These are phyloP conservation scores for Peromyscus polionotus DNA, from an alignment of 2,113 vertebrate species.

Conservation along the genomic window DNA sequence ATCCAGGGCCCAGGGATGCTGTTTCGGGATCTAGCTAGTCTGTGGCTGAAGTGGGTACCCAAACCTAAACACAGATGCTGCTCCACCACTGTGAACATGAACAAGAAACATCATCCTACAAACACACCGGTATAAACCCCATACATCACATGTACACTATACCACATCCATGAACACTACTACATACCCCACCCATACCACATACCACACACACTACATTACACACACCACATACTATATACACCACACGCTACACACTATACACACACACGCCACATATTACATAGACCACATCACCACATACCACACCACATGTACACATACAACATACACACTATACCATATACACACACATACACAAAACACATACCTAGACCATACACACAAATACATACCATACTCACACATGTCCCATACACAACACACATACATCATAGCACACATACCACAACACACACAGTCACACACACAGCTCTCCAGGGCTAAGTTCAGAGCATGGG, in stretches of 20 bases:
- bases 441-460: background rate
- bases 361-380: no score
- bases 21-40: background rate
- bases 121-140: background rate
- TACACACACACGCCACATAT: background rate
- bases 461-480: background rate
- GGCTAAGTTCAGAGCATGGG: background rate
- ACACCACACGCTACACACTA: background rate
- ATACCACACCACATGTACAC: background rate
- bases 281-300: background rate
- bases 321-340: background rate
- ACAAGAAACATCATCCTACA: background rate
- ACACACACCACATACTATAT: background rate
- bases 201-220: background rate
- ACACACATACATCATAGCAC: background rate
- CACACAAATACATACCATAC: background rate
- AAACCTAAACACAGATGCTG: background rate
- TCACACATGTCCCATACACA: background rate
- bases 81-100: no score
- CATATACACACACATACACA: background rate
- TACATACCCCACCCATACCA: background rate
- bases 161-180: no score
- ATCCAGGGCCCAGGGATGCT: accelerated
- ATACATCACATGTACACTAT: background rate
- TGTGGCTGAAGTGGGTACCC: background rate